Conservation (phyloP, 2,888 invertebrate genomes). For the Napeogenes inachia region DNA sequence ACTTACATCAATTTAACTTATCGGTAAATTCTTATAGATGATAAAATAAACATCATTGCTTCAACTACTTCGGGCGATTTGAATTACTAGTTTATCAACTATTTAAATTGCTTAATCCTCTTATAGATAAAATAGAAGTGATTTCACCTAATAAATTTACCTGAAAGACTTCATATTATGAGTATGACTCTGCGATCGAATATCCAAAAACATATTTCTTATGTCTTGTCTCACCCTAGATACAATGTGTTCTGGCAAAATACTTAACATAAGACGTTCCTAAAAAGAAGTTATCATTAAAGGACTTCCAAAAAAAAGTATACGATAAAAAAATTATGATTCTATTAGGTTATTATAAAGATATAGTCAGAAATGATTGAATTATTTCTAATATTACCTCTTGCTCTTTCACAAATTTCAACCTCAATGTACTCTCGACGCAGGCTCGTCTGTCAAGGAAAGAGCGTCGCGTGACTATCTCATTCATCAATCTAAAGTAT, state of each 20-base stretch:
- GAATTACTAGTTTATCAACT: too few species aligned
- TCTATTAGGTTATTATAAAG: too few species aligned
- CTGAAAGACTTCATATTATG: slow-evolving; percentile 63
- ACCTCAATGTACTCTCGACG: slow-evolving; percentile 88
- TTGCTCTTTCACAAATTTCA: slow-evolving; percentile 90
- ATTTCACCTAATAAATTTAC: slow-evolving; percentile 41
- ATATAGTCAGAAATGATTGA: neutral
- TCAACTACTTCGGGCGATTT: neutral
- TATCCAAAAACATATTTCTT: slow-evolving; percentile 73
- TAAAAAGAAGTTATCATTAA: slow-evolving; percentile 47
- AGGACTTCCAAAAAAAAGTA: neutral
- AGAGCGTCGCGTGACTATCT: slow-evolving; percentile 90
- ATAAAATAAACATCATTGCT: neutral
- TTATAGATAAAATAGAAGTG: neutral
- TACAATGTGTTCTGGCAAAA: slow-evolving; percentile 91
- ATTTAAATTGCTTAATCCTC: too few species aligned
- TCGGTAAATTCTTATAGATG: neutral
- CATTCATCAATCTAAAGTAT: slow-evolving; percentile 92
- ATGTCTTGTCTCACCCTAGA: slow-evolving; percentile 78
- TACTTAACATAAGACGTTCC: slow-evolving; percentile 91
- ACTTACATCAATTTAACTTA: neutral
- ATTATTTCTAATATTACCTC: slow-evolving; percentile 71
- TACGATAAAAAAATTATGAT: too few species aligned
- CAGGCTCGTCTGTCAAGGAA: slow-evolving; percentile 92
- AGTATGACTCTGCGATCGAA: slow-evolving; percentile 60